A percentile compares a stretch with the other conserved stretches of the same genome.
Evolutionary conservation across 2,113 vertebrate genomes (phyloP).

Genomic region (Pogonocichla stellata): DNA sequence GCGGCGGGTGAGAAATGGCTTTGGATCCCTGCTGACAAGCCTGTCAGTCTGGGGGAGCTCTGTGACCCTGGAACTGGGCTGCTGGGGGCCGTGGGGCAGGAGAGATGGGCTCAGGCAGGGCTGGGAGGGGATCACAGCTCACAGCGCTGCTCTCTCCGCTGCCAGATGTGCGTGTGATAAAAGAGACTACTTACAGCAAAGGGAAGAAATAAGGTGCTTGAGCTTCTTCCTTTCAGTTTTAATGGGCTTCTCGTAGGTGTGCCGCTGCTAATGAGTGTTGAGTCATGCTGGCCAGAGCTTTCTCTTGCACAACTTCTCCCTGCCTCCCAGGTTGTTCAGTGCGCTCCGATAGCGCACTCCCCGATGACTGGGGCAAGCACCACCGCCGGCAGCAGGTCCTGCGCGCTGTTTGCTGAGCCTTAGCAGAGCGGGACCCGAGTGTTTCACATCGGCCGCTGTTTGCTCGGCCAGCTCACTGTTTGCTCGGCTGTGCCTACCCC

Average conservation of each 20-base stretch:
- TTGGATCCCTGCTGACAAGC: not conserved
- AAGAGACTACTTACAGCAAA: not conserved
- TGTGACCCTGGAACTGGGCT: not conserved
- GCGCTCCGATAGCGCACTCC: constrained; percentile 8
- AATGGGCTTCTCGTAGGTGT: constrained; percentile 46
- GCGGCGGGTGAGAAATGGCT: not conserved
- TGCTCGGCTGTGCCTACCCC: not conserved
- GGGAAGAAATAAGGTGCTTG: not conserved
- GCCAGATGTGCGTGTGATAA: not conserved
- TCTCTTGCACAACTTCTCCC: constrained; percentile 41
- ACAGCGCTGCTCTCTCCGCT: not conserved
- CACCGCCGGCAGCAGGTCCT: not conserved
- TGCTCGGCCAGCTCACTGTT: constrained; percentile 19
- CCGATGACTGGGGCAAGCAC: not conserved
- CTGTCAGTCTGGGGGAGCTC: not conserved
- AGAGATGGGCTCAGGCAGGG: not conserved
- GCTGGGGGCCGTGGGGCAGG: rapidly evolving
- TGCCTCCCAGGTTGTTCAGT: not conserved
- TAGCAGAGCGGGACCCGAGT: not conserved
- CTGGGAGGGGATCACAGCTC: not conserved
- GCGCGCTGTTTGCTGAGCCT: constrained; percentile 38
- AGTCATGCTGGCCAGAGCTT: constrained; percentile 47
- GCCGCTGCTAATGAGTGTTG: constrained; percentile 26
- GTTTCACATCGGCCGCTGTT: not conserved
- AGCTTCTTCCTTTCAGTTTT: constrained; percentile 44